Evolutionary conservation across 2,797 vertebrate genomes (phyloP), one percentile per base, ranked within the genome.

Genomic region (Scarus forsteni): DNA sequence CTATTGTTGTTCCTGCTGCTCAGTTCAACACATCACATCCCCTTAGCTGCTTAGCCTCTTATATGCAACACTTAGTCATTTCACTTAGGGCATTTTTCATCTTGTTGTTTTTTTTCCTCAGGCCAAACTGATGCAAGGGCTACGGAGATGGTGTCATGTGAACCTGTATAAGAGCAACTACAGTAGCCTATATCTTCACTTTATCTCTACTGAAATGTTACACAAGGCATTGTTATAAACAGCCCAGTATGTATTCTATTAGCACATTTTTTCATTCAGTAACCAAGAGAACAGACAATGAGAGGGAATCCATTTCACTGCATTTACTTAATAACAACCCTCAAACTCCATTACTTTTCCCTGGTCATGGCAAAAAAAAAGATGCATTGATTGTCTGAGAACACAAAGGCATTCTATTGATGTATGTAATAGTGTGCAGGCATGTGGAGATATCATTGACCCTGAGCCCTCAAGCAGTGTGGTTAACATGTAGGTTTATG

Each of bases 321-420:
- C 72, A 60, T 86, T 85, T 73, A 81, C 75, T 79, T 76, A 79
- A 86, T 70, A 78, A 72, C 54, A 74, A 73, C 59, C 58, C 43
- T 80, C 70, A 70, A 59, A 74, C 72, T 73, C 70, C 73, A 58
- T 68, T 80, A 56, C 57, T 65, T 46, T 40, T 75, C 35, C 44
- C 66, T 67, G 54, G 65, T 61, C 63, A 80, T 58, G 77, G 61
- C 49, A 81, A 72, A 73, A 75, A 57, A 81, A 72, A 73, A 75
- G 54, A 48, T 66, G 46, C 72, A 85, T 81, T 76, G 65, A 85
- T 85, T 61, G 42, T 56, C 3, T 2, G 48, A 62, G 59, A 88
- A 56, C 19, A 60, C 72, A 84, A 83, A n/a, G 64, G 27, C 57
- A 71, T 81, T 76, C 64, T 70, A 76, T 87, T 76, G 70, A 51